Evolutionary conservation across 2,888 invertebrate species (phyloP), one percentile per base, ranked within the genome.

Genomic region (Macrophya alboannulata): DNA sequence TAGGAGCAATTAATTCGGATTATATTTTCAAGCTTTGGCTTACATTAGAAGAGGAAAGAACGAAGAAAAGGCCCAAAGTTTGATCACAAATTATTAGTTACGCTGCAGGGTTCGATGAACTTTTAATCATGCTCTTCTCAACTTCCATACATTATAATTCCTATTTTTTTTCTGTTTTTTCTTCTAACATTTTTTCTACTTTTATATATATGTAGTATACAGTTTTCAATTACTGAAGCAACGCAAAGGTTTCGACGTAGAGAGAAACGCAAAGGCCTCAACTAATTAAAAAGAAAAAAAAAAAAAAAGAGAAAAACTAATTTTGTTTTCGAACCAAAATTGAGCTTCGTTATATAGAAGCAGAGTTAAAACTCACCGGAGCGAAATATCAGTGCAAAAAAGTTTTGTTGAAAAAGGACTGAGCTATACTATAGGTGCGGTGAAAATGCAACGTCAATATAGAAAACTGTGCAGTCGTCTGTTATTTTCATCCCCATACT

Each of bases 401-500:
- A 71, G 71, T 71, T 71, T 71, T 40, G 15, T 43, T 1, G 1
- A 71, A 31, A 71, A 71, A 25, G 31, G 15, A 68, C n/a, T 31
- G n/a, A n/a, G n/a, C n/a, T n/a, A n/a, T n/a, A n/a, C n/a, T 4
- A 71, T 37, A 37, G 25, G 12, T 62, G 0, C 17, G 25, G 25
- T n/a, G n/a, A 71, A 31, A 71, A 71, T 17, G 37, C 31, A 71
- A 71, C 71, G 71, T 31, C 37, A n/a, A 31, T 3, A 71, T 37
- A 71, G 17, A 40, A 40, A 71, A 71, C 68, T 25, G 68, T 17
- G 1, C 31, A 31, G 31, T 12, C 68, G 21, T 15, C 15, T 68
- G 31, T 68, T 68, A 68, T 68, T 68, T 68, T 68, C 68, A 68
- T 31, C 68, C 68, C 68, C 68, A 51, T 65, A 31, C 31, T 65